Evolutionary conservation across 1,140 invertebrate species (phyloP), one percentile per base, ranked within the genome.

Genomic region (Drosophila eugracilis): DNA sequence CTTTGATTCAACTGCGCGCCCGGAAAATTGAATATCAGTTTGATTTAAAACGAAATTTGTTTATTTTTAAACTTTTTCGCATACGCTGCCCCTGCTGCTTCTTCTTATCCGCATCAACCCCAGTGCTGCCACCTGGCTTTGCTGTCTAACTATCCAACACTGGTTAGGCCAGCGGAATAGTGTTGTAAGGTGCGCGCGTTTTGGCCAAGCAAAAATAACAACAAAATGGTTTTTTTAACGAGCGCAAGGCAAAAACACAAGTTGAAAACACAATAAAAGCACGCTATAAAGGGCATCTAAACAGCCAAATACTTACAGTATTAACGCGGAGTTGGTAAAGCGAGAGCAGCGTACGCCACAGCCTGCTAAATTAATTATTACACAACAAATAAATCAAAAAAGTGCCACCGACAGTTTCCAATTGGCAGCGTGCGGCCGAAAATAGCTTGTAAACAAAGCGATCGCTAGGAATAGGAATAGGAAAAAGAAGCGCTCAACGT

Each of bases 341-440:
- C 55, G 65, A 44, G 54, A 65, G 71, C 62, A 70, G 70, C 86
- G 36, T 66, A 39, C 62, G 48, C 50, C 44, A 53, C 24, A 22
- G 54, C 72, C 78, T 78, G 71, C 72, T 72, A 66, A 88, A 77
- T 74, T 84, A 88, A 78, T 80, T 90, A 90, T 90, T 90, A 83
- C 86, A 90, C 86, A 90, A 90, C 86, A 90, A 81, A 90, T 80
- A 88, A 90, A 78, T 90, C 69, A 90, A 86, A 90, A 88, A 58
- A 74, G 30, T 44, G 5, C 30, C 41, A 54, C 41, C 49, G 48
- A 77, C 49, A 75, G 48, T 14, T 37, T 66, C 71, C 69, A 85
- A 86, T 74, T 63, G 73, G 67, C 81, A 70, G 42, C 72, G 65
- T 41, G 34, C 22, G 34, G 32, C 67, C 71, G 80, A 75, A 88